Base-by-base conservation (phyloP, 2,113 vertebrate genomes). In the Hippocampus barbouri region DNA sequence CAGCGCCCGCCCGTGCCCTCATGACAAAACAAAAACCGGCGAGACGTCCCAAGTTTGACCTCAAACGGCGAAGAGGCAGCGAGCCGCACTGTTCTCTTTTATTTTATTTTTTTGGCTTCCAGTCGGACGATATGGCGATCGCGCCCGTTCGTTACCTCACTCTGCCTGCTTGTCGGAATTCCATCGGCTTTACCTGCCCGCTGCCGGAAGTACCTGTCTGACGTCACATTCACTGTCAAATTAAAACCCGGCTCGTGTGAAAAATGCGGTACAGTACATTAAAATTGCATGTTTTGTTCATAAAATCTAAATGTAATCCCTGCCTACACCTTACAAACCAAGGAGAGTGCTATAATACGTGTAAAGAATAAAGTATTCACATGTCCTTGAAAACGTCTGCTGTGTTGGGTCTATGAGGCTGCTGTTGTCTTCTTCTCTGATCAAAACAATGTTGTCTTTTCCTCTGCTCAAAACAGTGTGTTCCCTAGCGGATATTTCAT, bases 151-250 rank as follows among this genome's bases (percentile, higher is more conserved):
- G 25, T 12, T 34, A 18, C 59, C 59, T 61, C 15, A 30, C 25
- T 59, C 8, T 15, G 1, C 0, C 1, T 2, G 1, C 14, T 27
- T 11, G 5, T 4, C 1, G 16, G 47, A 14, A 27, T 4, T 11
- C 56, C 15, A 27, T 27, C 57, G 5, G 14, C 1, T 60, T 61
- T 61, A 16, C 27, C 59, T 16, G 23, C 12, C 8, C 14, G 2
- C 11, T 5, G 6, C 5, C 23, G 57, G 5, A 59, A 30, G 5
- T 27, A 59, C 57, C 57, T 59, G 57, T 1, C 8, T 30, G 27
- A 61, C 23, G 23, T 59, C 56, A 56, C 8, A 56, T 10, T 2
- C n/a, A n/a, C 54, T n/a, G n/a, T 56, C n/a, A 53, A 53, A 53
- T 21, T 53, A 53, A 53, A 53, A 53, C 6, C 6, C 18, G 2